Evolutionary conservation across 2,888 invertebrate genomes (phyloP).

Genomic region (Drosophila rubida): DNA sequence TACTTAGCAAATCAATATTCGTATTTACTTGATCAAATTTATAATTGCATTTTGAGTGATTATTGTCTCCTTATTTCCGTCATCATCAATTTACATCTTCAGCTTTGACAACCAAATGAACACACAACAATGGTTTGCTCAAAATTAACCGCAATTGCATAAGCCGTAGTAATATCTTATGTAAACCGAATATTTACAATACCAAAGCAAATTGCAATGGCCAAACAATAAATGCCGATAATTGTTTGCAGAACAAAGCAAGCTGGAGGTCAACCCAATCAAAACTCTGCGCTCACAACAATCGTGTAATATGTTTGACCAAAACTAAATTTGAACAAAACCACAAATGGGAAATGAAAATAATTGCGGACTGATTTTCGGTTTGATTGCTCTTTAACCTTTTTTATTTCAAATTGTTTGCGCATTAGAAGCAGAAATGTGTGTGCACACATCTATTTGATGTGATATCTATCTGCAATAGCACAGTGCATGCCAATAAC

Average conservation of each 20-base stretch:
- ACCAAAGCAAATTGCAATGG: conserved; percentile 51
- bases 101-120: conserved; percentile 18
- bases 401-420: conserved; percentile 24
- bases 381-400: conserved; percentile 7
- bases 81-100: background rate
- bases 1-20: too few relatives aligned
- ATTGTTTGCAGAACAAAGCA: conserved; percentile 59
- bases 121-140: conserved; percentile 34
- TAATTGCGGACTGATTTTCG: conserved; percentile 31
- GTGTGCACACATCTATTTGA: background rate
- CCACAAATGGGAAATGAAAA: conserved; percentile 64
- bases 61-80: background rate
- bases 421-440: background rate
- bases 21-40: too few relatives aligned
- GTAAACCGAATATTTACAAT: conserved; percentile 29
- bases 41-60: too few relatives aligned
- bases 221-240: conserved; percentile 41
- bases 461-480: conserved; percentile 2
- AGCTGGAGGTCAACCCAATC: conserved; percentile 15
- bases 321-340: conserved; percentile 50
- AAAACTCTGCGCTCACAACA: conserved; percentile 21
- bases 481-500: conserved; percentile 22
- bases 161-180: conserved; percentile 37
- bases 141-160: conserved; percentile 46
- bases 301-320: conserved; percentile 43